Conservation (phyloP, 2,113 vertebrate genomes). For the Euleptes europaea region DNA sequence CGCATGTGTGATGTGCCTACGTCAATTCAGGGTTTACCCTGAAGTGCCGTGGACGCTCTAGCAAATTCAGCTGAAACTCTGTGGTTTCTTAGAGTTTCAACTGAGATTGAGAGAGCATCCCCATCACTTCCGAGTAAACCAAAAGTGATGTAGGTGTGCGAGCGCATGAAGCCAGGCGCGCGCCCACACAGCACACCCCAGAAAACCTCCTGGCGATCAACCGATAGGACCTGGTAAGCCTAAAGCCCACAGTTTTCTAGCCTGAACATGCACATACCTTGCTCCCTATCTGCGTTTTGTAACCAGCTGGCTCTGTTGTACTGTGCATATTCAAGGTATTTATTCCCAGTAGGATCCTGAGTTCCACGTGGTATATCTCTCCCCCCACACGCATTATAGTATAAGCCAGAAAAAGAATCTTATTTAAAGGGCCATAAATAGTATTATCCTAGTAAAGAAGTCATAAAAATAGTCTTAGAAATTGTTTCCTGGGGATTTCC, state of each 20-base stretch:
- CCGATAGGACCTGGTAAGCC: too few species aligned
- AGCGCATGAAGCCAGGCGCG: too few species aligned
- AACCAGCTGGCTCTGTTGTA: conserved; percentile 18
- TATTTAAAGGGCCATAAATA: conserved; percentile 38
- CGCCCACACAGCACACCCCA: too few species aligned
- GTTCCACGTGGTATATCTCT: conserved; percentile 30
- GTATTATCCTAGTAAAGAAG: conserved; percentile 52
- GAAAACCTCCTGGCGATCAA: too few species aligned
- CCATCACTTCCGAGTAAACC: too few species aligned
- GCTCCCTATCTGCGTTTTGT: conserved; percentile 31
- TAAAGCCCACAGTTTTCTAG: conserved; percentile 29
- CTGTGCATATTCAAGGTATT: conserved; percentile 13
- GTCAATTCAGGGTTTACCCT: too few species aligned
- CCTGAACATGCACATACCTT: conserved; percentile 46
- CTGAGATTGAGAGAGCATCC: too few species aligned
- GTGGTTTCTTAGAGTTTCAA: too few species aligned
- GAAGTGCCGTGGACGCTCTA: too few species aligned
- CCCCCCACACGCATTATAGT: background rate
- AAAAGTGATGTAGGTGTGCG: too few species aligned
- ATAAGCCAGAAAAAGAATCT: conserved; percentile 36
- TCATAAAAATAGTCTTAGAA: conserved; percentile 62
- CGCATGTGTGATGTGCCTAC: too few species aligned
- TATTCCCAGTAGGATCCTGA: conserved; percentile 29
- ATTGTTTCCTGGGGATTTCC: conserved; percentile 71
- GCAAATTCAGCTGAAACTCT: too few species aligned